These are phyloP conservation scores for Brachyistius frenatus DNA, from an alignment of 2,113 vertebrate species.

Conservation along the genomic window DNA sequence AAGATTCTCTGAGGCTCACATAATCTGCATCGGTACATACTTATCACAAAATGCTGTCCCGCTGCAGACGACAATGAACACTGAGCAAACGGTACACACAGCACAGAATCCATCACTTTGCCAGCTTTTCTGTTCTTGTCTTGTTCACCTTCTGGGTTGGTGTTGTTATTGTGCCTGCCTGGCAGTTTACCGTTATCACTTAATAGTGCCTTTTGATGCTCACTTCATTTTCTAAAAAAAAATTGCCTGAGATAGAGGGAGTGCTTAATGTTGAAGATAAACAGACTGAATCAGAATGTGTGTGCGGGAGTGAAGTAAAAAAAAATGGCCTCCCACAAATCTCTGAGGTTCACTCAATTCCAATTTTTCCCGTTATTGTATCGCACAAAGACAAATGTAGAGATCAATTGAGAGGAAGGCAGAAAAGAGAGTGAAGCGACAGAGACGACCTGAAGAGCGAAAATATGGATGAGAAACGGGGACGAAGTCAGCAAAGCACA, in stretches of 20 bases:
- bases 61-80: background rate
- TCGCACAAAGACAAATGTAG: conserved; percentile 12
- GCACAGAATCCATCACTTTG: background rate
- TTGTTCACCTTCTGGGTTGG: conserved; percentile 11
- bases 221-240: too few relatives aligned
- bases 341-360: background rate
- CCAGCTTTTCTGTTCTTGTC: conserved; percentile 5
- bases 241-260: background rate
- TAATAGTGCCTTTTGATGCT: conserved; percentile 21
- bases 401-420: background rate
- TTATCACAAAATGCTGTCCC: background rate
- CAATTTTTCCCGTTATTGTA: conserved; percentile 29
- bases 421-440: background rate
- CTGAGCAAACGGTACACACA: conserved; percentile 2
- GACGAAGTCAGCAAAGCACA: conserved; percentile 13
- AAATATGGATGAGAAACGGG: conserved; percentile 1
- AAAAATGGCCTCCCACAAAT: background rate
- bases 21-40: background rate
- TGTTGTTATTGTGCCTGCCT: conserved; percentile 23
- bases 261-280: conserved; percentile 23
- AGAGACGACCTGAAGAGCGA: background rate
- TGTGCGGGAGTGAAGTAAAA: background rate
- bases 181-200: conserved; percentile 27
- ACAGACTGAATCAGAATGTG: background rate
- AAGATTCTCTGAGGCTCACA: background rate